Evolutionary conservation across 2,888 invertebrate species (phyloP).

Genomic region (Philonicus albiceps): DNA sequence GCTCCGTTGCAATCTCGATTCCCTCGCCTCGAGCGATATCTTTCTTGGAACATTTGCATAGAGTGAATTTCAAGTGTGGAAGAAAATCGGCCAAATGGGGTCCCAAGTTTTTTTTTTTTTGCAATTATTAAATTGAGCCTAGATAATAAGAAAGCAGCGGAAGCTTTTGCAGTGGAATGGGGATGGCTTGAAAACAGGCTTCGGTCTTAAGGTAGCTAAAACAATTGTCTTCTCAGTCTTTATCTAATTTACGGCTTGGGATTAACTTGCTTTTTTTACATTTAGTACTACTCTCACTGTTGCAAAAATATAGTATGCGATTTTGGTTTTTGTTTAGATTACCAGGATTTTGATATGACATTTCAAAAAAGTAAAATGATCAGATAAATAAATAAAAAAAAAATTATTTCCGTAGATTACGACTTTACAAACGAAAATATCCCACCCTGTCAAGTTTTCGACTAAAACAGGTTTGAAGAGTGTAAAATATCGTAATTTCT

Average conservation of each 20-base stretch:
- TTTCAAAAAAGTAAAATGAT: too few species aligned
- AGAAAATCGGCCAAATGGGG: neutral
- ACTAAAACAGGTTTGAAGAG: too few species aligned
- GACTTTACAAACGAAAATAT: too few species aligned
- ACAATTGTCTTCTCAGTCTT: neutral
- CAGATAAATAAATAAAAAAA: too few species aligned
- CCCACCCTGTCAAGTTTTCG: too few species aligned
- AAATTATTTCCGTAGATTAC: too few species aligned
- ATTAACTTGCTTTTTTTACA: neutral
- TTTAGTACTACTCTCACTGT: neutral
- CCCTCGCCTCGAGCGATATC: neutral
- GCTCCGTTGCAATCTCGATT: neutral
- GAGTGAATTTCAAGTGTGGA: neutral
- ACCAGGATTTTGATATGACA: too few species aligned
- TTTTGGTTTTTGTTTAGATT: too few species aligned
- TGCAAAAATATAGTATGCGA: too few species aligned
- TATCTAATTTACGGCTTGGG: neutral
- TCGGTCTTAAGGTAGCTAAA: neutral
- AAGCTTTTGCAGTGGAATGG: neutral
- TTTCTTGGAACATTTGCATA: neutral
- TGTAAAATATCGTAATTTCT: too few species aligned
- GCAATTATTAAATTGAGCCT: neutral
- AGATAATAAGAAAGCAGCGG: neutral
- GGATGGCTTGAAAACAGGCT: neutral
- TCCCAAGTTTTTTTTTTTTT: neutral